These are phyloP conservation scores for Chinchilla lanigera DNA, from an alignment of 2,113 vertebrate genomes.

Conservation along the genomic window DNA sequence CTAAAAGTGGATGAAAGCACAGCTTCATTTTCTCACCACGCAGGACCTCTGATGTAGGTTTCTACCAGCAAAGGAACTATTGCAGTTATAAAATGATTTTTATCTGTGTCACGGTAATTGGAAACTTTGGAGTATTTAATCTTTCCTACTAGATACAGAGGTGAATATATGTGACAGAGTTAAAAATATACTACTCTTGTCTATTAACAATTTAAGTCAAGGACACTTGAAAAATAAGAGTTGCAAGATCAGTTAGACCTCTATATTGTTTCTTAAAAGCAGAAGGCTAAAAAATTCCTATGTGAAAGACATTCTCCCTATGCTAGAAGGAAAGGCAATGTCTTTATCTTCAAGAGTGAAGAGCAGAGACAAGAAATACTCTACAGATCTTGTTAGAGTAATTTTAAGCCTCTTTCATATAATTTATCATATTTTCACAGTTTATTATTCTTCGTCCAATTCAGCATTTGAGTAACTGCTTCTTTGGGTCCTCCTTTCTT, in stretches of 20 bases:
- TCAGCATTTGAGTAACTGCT: not conserved
- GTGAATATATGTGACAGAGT: not conserved
- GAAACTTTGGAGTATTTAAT: not conserved
- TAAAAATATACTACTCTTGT: not conserved
- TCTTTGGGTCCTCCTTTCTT: not conserved
- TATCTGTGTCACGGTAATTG: not conserved
- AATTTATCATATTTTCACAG: not conserved
- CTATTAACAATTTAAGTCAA: not conserved
- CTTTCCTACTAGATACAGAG: not conserved
- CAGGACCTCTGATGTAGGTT: not conserved
- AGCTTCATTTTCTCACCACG: not conserved
- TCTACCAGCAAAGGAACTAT: not conserved
- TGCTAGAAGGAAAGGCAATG: not conserved
- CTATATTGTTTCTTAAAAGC: not conserved
- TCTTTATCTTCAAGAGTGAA: not conserved
- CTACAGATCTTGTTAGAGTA: not conserved
- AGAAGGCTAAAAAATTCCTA: not conserved
- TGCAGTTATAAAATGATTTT: not conserved
- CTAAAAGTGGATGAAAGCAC: too few species aligned
- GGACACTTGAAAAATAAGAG: not conserved
- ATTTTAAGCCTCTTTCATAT: not conserved
- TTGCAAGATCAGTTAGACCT: not conserved
- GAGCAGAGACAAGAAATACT: not conserved
- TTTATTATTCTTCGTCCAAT: not conserved
- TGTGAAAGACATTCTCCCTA: not conserved